Base-by-base conservation (phyloP, 64 coral and sea anemone species). In the Trachythela sp. region DNA sequence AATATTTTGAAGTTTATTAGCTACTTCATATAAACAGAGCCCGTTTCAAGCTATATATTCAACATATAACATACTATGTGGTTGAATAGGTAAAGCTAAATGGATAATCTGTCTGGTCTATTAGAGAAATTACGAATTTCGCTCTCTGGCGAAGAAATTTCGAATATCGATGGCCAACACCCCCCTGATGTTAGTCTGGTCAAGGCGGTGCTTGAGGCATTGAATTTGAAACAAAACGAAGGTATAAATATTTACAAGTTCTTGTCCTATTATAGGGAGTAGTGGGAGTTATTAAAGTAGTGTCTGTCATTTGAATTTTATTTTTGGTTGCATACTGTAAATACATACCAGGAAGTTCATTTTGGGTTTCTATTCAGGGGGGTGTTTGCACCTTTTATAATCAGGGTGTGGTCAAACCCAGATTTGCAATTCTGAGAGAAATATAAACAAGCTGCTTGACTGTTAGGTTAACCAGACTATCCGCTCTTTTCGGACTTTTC, bases 81-180 rank as follows among this genome's bases (percentile, higher is more conserved):
- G 20, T 20, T n/a, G 20, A 64, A n/a, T 26, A 0, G 3, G 8
- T 64, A 26, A 64, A 26, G 2, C 8, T 20, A 27, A 64, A 80
- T 80, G 75, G 37, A 80, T 0, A 36, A 80, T 35, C 15, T 80
- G 13, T 80, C 75, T 14, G 75, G 35, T 80, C 20, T 80, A 2
- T 80, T 80, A 15, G 33, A 80, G 30, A 80, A 80, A 37, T 30
- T 80, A 18, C 75, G 37, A 80, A 80, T 80, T 80, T 80, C 32
- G 10, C 75, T 80, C 9, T 2, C 75, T 37, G 1, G 8, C 3
- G 75, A 80, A 9, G 15, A 80, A 39, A 30, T 0, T 18, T 14
- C 75, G 30, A 80, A 2, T 80, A 30, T 0, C 2, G 75, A 80
- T 34, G 75, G 30, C 13, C 13, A 35, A 80, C 75, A 14, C 75